phyloP scores from a whole-genome alignment of 2,888 invertebrate genomes.

The Ennomos quercinarius region DNA sequence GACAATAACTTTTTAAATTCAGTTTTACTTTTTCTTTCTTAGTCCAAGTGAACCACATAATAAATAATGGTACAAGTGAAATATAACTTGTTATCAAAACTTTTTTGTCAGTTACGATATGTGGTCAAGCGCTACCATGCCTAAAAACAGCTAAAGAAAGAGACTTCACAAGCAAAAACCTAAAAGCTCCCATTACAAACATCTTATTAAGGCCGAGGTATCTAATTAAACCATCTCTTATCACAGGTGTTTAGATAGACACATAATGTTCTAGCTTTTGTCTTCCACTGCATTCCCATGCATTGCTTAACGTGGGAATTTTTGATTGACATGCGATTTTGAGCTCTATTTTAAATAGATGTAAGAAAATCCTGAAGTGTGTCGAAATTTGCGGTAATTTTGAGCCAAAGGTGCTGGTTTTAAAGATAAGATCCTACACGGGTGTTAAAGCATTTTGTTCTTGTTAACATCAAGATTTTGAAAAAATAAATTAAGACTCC shows the following conservation, averaged over 20 bases:
- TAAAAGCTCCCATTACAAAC: neutral
- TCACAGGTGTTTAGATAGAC: conserved; percentile 33
- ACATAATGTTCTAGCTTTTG: conserved; percentile 43
- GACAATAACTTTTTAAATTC: no score
- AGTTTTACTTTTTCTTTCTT: no score
- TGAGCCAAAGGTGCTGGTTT: conserved; percentile 18
- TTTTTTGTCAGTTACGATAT: no score
- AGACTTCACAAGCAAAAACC: no score
- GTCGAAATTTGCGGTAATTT: conserved; percentile 31
- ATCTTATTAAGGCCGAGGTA: conserved; percentile 8
- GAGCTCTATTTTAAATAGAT: conserved; percentile 28
- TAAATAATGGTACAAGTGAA: no score
- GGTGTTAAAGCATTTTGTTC: conserved; percentile 37
- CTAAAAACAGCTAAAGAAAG: no score
- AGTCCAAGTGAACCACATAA: no score
- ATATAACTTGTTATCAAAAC: no score
- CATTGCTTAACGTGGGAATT: conserved; percentile 47
- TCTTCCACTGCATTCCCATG: conserved; percentile 49
- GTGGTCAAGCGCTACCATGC: no score
- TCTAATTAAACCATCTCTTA: conserved; percentile 35
- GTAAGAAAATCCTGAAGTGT: conserved; percentile 26
- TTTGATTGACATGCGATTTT: conserved; percentile 36
- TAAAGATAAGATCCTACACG: conserved; percentile 29
- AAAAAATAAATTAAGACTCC: neutral
- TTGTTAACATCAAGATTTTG: conserved; percentile 29